Evolutionary conservation across 2,797 vertebrate species (phyloP).

Genomic region (Nannoperca obscura): DNA sequence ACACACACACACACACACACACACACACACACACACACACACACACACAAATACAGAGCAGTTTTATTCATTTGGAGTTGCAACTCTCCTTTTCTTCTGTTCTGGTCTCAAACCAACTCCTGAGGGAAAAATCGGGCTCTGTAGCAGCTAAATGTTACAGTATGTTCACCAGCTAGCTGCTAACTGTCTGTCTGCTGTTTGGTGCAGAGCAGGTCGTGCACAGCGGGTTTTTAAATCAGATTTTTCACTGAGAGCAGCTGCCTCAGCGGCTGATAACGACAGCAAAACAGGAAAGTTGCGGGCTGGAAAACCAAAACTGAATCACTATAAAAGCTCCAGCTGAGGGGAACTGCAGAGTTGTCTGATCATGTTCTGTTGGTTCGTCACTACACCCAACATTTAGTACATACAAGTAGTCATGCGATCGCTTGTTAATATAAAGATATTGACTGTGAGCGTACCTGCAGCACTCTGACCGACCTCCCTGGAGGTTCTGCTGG

Average conservation of each 20-base stretch:
- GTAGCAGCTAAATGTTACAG: background rate
- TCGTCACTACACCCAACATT: background rate
- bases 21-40: too few relatives aligned
- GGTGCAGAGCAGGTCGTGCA: background rate
- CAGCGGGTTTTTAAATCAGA: background rate
- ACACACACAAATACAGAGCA: background rate
- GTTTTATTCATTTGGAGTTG: background rate
- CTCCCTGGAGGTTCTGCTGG: constrained; percentile 70
- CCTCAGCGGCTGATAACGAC: background rate
- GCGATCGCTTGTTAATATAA: background rate
- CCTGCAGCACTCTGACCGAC: constrained; percentile 76
- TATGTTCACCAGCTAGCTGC: background rate
- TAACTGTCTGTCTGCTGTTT: background rate
- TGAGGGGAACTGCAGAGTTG: background rate
- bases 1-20: too few relatives aligned
- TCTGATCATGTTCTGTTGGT: background rate
- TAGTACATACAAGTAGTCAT: background rate
- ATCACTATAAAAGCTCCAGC: background rate
- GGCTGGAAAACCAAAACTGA: background rate
- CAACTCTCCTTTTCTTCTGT: background rate
- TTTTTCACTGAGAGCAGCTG: background rate
- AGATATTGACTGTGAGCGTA: constrained; percentile 48
- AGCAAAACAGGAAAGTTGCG: too few relatives aligned
- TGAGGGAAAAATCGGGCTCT: background rate
- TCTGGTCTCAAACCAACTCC: background rate